Evolutionary conservation across 2,888 invertebrate species (phyloP).

Genomic region (Parasteatoda lunata): DNA sequence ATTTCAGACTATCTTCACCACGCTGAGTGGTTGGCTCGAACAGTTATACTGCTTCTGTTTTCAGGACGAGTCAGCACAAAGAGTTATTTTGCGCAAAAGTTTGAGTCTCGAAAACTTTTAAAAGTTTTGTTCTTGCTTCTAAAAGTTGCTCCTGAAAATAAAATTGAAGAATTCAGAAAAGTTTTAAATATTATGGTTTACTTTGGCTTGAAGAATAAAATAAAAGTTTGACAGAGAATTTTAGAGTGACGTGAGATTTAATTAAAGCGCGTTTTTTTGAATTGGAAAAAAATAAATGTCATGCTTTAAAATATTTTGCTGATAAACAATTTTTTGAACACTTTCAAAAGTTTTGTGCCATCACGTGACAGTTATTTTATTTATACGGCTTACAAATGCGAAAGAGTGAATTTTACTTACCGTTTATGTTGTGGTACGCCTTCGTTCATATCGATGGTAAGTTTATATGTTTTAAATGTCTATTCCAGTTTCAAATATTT

Average conservation of each 20-base stretch:
- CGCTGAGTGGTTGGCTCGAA: conserved; percentile 32
- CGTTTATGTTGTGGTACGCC: conserved; percentile 51
- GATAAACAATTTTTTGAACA: background rate
- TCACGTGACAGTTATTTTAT: background rate
- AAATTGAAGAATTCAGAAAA: background rate
- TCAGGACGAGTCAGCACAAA: background rate
- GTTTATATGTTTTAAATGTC: background rate
- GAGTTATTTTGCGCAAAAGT: conserved; percentile 11
- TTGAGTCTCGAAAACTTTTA: conserved; percentile 46
- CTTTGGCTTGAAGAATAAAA: background rate
- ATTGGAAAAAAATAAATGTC: background rate
- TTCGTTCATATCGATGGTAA: conserved; percentile 54
- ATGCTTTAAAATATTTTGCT: background rate
- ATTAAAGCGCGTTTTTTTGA: conserved; percentile 27
- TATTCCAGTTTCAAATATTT: background rate
- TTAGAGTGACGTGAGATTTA: background rate
- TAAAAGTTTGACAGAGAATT: background rate
- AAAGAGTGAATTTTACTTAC: conserved; percentile 55
- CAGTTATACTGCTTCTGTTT: background rate
- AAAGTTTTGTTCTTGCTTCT: background rate
- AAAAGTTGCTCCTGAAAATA: background rate
- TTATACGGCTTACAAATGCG: conserved; percentile 41
- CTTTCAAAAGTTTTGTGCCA: background rate
- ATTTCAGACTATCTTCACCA: conserved; percentile 39
- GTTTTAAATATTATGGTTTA: background rate